phyloP scores from a whole-genome alignment of 2,888 invertebrate genomes.

The Dioctria rufipes region DNA sequence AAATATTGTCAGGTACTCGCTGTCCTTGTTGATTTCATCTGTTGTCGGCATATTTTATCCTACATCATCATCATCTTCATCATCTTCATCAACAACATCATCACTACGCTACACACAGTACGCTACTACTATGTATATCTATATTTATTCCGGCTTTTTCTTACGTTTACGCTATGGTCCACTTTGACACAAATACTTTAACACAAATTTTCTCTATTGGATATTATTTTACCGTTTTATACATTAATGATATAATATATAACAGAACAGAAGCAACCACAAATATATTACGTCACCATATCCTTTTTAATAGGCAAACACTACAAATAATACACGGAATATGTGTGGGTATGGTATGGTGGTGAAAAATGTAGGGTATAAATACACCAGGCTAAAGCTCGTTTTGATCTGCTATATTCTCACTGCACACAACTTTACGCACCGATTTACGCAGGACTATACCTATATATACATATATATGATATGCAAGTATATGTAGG shows the following conservation, averaged over 20 bases:
- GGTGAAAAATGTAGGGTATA: slow-evolving; percentile 11
- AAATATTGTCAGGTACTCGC: slow-evolving; percentile 19
- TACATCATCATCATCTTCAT: neutral
- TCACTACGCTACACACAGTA: neutral
- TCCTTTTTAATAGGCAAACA: slow-evolving; percentile 48
- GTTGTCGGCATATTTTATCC: slow-evolving; percentile 40
- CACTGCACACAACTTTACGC: slow-evolving; percentile 20
- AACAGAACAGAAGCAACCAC: slow-evolving; percentile 10
- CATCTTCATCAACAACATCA: neutral
- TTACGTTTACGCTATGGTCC: slow-evolving; percentile 49
- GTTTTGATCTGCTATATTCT: neutral
- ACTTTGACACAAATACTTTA: slow-evolving; percentile 28
- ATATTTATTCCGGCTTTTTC: slow-evolving; percentile 34
- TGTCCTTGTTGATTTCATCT: slow-evolving; percentile 16
- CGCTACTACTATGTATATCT: neutral
- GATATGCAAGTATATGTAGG: neutral
- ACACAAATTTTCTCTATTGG: neutral
- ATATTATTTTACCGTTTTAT: slow-evolving; percentile 15
- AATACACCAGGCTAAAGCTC: neutral
- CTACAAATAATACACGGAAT: slow-evolving; percentile 39
- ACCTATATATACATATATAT: neutral
- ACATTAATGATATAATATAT: neutral
- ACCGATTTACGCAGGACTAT: slow-evolving; percentile 12
- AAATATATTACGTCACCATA: slow-evolving; percentile 48
- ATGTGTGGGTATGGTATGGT: neutral